Conservation (phyloP, 2,888 invertebrate species). For the Lasius fuliginosus region DNA sequence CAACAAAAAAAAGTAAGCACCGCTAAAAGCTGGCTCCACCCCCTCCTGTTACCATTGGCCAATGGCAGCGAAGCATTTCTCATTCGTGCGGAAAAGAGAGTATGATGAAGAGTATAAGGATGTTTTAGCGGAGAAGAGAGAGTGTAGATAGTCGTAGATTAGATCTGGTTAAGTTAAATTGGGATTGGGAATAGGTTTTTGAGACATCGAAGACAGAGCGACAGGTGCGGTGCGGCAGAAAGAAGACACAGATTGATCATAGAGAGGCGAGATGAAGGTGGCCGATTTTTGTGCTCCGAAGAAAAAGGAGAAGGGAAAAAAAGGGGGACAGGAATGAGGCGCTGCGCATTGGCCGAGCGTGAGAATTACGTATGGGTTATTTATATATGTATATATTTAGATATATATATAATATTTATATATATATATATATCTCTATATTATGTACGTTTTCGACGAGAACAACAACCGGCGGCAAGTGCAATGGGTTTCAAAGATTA, state of each 20-base stretch:
- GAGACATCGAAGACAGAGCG: conserved; percentile 39
- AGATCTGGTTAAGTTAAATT: background rate
- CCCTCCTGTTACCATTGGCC: conserved; percentile 85
- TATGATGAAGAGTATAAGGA: conserved; percentile 33
- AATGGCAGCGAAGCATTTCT: conserved; percentile 84
- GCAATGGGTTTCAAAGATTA: conserved; percentile 35
- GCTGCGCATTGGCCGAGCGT: conserved; percentile 84
- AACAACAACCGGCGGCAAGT: conserved; percentile 48
- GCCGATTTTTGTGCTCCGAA: conserved; percentile 37
- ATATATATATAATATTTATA: conserved; percentile 33
- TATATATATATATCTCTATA: conserved; percentile 51
- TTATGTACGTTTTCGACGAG: conserved; percentile 49
- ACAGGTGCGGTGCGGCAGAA: conserved; percentile 38
- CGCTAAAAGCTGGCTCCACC: conserved; percentile 86
- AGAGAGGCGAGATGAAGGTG: conserved; percentile 41
- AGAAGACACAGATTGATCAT: conserved; percentile 49
- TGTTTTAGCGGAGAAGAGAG: conserved; percentile 33
- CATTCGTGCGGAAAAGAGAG: conserved; percentile 70
- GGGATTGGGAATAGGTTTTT: conserved; percentile 16
- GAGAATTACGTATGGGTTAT: conserved; percentile 69
- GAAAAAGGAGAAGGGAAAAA: conserved; percentile 18
- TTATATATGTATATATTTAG: conserved; percentile 39
- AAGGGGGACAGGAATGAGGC: conserved; percentile 71
- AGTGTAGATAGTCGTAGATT: background rate
- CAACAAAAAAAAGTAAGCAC: conserved; percentile 81